Evolutionary conservation across 2,888 invertebrate genomes (phyloP), one percentile per base, ranked within the genome.

Genomic region (Margaritifera margaritifera): DNA sequence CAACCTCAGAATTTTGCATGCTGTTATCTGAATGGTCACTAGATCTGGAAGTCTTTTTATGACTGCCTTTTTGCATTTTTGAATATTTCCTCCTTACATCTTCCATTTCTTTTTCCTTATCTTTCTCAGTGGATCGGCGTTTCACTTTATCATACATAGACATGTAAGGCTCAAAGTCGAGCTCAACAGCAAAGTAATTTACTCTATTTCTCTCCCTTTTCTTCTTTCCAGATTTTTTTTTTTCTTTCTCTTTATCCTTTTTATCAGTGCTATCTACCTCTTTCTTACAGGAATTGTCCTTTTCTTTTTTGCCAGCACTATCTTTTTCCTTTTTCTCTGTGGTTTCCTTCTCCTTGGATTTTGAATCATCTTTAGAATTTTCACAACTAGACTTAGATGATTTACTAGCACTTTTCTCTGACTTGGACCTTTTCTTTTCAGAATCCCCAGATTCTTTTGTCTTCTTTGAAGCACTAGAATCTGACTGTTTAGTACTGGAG

Each of bases 101-200:
- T 69, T 71, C 73, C 58, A 69, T 65, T 55, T 78, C 80, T 65
- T 87, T 86, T 87, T 95, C 82, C 53, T 82, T 81, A 68, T 84
- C 84, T 72, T 81, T 82, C 68, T 80, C 80, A 51, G 77, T 84
- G 19, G 87, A 85, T 42, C 87, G 72, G 24, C 87, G 71, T 70
- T 89, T 89, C 18, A 89, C 87, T 80, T 98, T 98, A 88, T 98
- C 98, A 89, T 98, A 98, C 98, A 98, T 98, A 18, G 97, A 97
- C 72, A 97, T 95, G 87, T 96, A 97, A 18, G 96, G 96, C 71
- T 94, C 96, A 66, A 78, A 73, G 55, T 71, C 68, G 70, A 79
- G 79, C 68, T 79, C 70, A 53, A 72, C 74, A 42, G 42, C 42
- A 42, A 42, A 42, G 42, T 42, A 42, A 42, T 42, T 42, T 42